These are phyloP conservation scores for Xiphophorus maculatus DNA, from an alignment of 2,113 vertebrate genomes.

Conservation along the genomic window DNA sequence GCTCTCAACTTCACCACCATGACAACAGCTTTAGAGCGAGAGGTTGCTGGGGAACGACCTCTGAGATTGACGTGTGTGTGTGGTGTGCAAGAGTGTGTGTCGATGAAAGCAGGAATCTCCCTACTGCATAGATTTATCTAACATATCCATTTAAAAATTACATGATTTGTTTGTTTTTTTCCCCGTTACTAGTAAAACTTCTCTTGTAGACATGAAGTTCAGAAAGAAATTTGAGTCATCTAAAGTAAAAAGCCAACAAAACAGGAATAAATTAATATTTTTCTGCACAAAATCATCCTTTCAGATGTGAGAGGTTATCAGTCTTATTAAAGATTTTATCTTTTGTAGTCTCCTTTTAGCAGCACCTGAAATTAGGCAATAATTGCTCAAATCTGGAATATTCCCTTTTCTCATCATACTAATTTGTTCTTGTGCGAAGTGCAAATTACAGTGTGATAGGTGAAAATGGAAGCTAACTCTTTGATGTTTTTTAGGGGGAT, in stretches of 20 bases:
- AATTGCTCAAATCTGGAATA: slow-evolving; percentile 4
- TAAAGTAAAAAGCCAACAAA: background rate
- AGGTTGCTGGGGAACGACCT: slow-evolving; percentile 51
- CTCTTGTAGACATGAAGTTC: background rate
- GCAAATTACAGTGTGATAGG: background rate
- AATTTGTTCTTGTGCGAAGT: background rate
- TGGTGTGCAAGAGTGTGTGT: slow-evolving; percentile 12
- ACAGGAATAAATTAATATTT: background rate
- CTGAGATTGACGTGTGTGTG: slow-evolving; percentile 30
- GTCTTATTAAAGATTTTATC: background rate
- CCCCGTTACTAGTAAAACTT: background rate
- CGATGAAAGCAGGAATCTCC: slow-evolving; percentile 17
- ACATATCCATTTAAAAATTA: background rate
- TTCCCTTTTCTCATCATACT: background rate
- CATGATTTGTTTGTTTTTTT: background rate
- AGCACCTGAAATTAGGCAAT: slow-evolving; percentile 7
- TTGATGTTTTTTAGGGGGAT: background rate
- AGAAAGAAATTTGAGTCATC: background rate
- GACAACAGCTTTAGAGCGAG: slow-evolving; percentile 66
- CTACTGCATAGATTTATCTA: slow-evolving; percentile 25
- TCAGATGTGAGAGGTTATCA: background rate
- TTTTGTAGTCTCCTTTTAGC: background rate
- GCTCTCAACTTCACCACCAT: slow-evolving; percentile 64
- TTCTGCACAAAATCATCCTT: background rate
- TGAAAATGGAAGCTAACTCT: background rate